Base-by-base conservation (phyloP, 2,888 invertebrate species). In the Drosophila putrida region DNA sequence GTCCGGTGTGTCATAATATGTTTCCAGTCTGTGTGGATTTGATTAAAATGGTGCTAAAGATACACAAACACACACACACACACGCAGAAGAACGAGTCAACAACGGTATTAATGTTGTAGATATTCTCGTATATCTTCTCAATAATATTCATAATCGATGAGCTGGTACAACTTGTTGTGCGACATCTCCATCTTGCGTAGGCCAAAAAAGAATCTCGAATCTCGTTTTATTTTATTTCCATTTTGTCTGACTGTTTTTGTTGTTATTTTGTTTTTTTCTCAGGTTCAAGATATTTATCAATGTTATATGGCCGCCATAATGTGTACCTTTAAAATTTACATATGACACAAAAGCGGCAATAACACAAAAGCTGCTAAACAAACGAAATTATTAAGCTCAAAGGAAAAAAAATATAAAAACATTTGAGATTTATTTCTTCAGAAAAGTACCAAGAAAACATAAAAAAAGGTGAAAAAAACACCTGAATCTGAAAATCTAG, bases 111-210 rank as follows among this genome's bases (percentile, higher is more conserved):
- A 58, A 50, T 31, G 11, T 36, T 50, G 64, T 57, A 15, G 51
- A 46, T 61, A 46, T 55, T 63, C 67, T 71, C 60, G 71, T 67
- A 69, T 70, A 77, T 73, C 65, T 76, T 54, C 81, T 63, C 78
- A 72, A 86, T 80, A 83, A 83, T 74, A 65, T 65, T 71, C 76
- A 83, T 83, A 83, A 86, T 80, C 83, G 82, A 82, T 78, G 80
- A 86, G 81, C 83, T 68, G 68, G 86, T 57, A 67, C 66, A 86
- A 82, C 86, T 86, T 82, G 82, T 83, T 82, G 86, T 71, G 73
- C 71, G 67, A 67, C 71, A 38, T 41, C 43, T 50, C 55, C 46
- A 57, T 31, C 59, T 47, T 38, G 78, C 64, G 78, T 78, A 75
- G 85, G 67, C 75, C 69, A 71, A 60, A 71, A 82, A n/a, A n/a